These are phyloP conservation scores for Scytalopus superciliaris DNA, from an alignment of 2,113 vertebrate species.

Conservation along the genomic window DNA sequence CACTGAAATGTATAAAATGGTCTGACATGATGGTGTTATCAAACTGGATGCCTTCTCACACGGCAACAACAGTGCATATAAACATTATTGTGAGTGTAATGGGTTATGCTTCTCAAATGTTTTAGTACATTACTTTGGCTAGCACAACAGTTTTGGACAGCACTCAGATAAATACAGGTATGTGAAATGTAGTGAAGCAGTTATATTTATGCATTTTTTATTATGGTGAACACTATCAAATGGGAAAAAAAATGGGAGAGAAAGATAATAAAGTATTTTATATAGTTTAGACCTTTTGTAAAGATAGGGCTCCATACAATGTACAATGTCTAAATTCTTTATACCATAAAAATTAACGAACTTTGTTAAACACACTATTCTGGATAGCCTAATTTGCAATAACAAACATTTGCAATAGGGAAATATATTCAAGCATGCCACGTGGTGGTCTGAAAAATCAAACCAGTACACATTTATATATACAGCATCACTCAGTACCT, in stretches of 20 bases:
- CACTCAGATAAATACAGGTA: conserved; percentile 91
- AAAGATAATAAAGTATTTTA: conserved; percentile 75
- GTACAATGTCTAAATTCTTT: conserved; percentile 78
- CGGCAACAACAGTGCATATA: conserved; percentile 91
- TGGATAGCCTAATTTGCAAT: conserved; percentile 90
- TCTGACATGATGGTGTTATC: conserved; percentile 79
- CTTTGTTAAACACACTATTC: conserved; percentile 87
- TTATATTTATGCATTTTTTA: conserved; percentile 82
- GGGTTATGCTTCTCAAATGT: conserved; percentile 78
- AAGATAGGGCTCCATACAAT: conserved; percentile 79
- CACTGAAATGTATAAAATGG: conserved; percentile 98
- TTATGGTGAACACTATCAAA: conserved; percentile 82
- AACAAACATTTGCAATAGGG: conserved; percentile 86
- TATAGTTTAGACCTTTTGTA: conserved; percentile 78
- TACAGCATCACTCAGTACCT: conserved; percentile 99
- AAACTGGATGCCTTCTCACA: conserved; percentile 85
- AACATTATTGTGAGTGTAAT: conserved; percentile 79
- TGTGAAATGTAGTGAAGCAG: conserved; percentile 94
- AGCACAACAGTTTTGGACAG: conserved; percentile 89
- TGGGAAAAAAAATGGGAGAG: conserved; percentile 75
- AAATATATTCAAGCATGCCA: conserved; percentile 91
- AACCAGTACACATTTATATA: conserved; percentile 85
- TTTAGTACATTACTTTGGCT: conserved; percentile 87
- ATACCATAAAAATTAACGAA: conserved; percentile 80
- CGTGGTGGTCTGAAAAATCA: conserved; percentile 89